Evolutionary conservation across 1,140 invertebrate genomes (phyloP), one percentile per base, ranked within the genome.

Genomic region (Parapsyche elsis): DNA sequence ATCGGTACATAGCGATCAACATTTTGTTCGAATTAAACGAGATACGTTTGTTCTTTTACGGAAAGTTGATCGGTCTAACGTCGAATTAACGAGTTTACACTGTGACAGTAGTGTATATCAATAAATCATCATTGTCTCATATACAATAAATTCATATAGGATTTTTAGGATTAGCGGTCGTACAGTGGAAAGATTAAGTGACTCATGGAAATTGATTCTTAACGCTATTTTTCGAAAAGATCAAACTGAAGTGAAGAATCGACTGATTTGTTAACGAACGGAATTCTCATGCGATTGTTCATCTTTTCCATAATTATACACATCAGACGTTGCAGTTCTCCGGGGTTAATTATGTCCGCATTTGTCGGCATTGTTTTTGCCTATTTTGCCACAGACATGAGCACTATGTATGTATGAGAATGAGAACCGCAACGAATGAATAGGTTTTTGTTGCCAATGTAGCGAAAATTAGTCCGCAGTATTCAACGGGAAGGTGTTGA

Each of bases 271-370:
- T 61, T 61, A 61, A 61, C 57, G 57, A 61, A 61, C 57, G 57
- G 57, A 61, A 19, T 61, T 61, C 57, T 61, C 57, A 61, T 61
- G 57, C n/a, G 21, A 61, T 61, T 19, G 57, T 61, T 61, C 57
- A 61, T 61, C 57, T 61, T 61, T 21, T 21, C 16, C 57, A 21
- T 61, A 61, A 61, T 61, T 61, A 61, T 61, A 61, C 21, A 61
- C 57, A 61, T 61, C 57, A 19, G 57, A 19, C 9, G 14, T 61
- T 61, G 57, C 57, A 61, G 57, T 61, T 61, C 57, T 61, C 21
- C 16, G 57, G 57, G 57, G 57, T 61, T 61, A 61, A 61, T 61
- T 61, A 61, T 61, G 57, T 61, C 57, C 57, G 57, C 57, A 61
- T 53, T n/a, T 61, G 21, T 19, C 57, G 7, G 57, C 21, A 61